Percentiles rank a stretch among this genome's conserved stretches.
Conservation (phyloP, 2,113 vertebrate species). For the Otus sunia region DNA sequence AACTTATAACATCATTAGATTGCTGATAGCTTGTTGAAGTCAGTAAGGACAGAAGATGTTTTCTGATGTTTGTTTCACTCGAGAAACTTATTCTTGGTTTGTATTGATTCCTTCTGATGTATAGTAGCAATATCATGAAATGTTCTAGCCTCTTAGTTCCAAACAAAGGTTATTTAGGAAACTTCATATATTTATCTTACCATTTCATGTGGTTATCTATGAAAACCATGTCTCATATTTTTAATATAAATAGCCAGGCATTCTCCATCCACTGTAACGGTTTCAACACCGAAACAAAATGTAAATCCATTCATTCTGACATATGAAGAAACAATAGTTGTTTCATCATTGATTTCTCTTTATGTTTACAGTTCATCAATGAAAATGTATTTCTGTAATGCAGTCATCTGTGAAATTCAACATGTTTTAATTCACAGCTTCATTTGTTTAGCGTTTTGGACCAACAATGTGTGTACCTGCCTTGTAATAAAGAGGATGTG, state of each 20-base stretch:
- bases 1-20: not conserved
- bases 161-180: not conserved
- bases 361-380: slow-evolving; percentile 33
- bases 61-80: not conserved
- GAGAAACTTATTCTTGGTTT: not conserved
- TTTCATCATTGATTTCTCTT: slow-evolving; percentile 30
- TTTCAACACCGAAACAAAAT: not conserved
- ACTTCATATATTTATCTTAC: not conserved
- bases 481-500: not conserved
- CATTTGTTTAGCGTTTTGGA: not conserved
- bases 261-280: not conserved
- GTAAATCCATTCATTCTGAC: not conserved
- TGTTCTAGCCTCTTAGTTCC: not conserved
- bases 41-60: not conserved
- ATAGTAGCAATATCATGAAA: not conserved
- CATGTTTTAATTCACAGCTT: not conserved
- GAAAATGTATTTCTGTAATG: not conserved
- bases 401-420: slow-evolving; percentile 2
- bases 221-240: slow-evolving; percentile 3
- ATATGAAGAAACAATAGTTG: not conserved
- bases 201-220: not conserved
- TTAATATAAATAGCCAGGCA: not conserved
- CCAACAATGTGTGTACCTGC: not conserved
- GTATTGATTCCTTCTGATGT: not conserved
- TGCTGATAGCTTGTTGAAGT: not conserved